Evolutionary conservation across 2,113 vertebrate species (phyloP), one percentile per base, ranked within the genome.

Genomic region (Myotis brandtii): DNA sequence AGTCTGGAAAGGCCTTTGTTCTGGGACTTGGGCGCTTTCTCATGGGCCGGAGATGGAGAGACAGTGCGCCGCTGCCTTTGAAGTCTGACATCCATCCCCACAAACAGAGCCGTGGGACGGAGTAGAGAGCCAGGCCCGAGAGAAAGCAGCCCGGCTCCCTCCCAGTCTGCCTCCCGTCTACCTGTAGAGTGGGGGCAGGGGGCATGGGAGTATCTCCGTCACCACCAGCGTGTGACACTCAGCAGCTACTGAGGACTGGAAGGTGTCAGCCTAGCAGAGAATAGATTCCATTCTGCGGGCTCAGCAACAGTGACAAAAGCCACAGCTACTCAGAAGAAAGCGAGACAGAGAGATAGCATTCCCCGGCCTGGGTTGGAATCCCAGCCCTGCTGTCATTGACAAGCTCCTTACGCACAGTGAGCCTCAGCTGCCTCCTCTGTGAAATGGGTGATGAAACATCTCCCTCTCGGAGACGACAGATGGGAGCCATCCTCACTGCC

Each of bases 11-110:
- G 37, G 94, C 86, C 96, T 97, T 97, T 97, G 94, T 97, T 97
- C 96, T 93, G 93, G 94, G 93, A 48, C 77, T 89, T 48, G 21
- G 93, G 91, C 20, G 0, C 89, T 97, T 94, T 98, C 97, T 97
- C 91, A 56, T 88, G 95, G 83, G 67, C 89, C 89, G 79, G 59
- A 88, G 73, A 54, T 18, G 91, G 70, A 88, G 82, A 89, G 62
- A 85, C 62, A 37, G 67, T 30, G 79, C 1, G 1, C 46, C 32
- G 56, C n/a, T 5, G 66, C 80, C 96, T 98, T 97, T 98, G 97
- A 98, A 97, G 97, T 97, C 79, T 96, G 96, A 96, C 96, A 96
- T 96, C 91, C 93, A 66, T 97, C 96, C 82, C 79, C 96, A 93
- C 94, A 97, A 97, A 32, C 56, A 34, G 89, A 67, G 73, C 9